Base-by-base conservation (phyloP, 2,888 invertebrate genomes). In the Sarcophaga rosellei region DNA sequence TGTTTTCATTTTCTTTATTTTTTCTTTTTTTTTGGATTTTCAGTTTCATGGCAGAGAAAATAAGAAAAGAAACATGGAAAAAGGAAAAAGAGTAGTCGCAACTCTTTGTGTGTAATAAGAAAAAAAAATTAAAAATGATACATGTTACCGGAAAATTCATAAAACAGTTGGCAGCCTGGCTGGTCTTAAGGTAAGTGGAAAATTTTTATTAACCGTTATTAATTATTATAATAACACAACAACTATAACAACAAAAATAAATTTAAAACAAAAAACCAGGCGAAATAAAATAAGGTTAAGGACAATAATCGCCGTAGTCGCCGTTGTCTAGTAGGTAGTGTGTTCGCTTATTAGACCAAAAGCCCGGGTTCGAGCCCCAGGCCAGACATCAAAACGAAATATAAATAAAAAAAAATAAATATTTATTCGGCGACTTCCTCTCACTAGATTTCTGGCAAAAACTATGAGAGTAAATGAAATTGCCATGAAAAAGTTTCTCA, bases 101-200 rank as follows among this genome's bases (percentile, higher is more conserved):
- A 21, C 17, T 69, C 23, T 69, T 69, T 59, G 23, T n/a, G 23
- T 53, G 8, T 8, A 35, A 10, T 8, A 35, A 35, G 4, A 35
- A 35, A 2, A 35, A 35, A 47, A 69, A 17, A 47, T 0, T n/a
- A n/a, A n/a, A 47, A 53, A 47, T 44, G 53, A 23, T 77, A 20
- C n/a, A 61, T 20, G 47, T 62, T 21, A 59, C 45, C 59, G 68
- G 45, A 77, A 68, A 65, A 77, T 20, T 65, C 35, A 57, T 57
- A 57, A 57, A 66, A 23, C 45, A 20, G 17, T 44, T 59, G 12
- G 17, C n/a, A 23, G 44, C 12, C 35, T 61, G 10, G 17, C 21
- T 23, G 12, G 17, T 23, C 35, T 61, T 77, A 61, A 59, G 44
- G 59, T 61, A 61, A 61, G 76, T 66, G 66, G 47, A 35, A 66